Conservation (phyloP, 2,113 vertebrate species). For the Passerina amoena region DNA sequence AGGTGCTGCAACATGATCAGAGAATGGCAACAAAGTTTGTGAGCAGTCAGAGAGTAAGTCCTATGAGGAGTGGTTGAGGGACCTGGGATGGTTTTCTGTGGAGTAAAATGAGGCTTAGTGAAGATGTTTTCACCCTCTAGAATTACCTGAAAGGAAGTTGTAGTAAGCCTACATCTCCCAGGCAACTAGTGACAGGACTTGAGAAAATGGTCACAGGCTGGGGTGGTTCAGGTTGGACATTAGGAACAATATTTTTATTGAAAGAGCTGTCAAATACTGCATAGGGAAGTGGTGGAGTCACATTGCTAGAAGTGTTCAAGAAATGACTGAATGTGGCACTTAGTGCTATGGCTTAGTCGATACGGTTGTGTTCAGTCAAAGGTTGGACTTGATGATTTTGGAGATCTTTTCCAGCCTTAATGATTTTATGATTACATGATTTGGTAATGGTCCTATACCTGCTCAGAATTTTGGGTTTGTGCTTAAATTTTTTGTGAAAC, state of each 20-base stretch:
- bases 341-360: background rate
- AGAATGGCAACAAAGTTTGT: background rate
- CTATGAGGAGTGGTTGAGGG: background rate
- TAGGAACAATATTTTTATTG: background rate
- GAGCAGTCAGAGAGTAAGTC: background rate
- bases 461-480: background rate
- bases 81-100: background rate
- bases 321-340: accelerated
- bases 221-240: background rate
- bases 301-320: background rate
- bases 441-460: accelerated
- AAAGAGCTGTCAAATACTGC: background rate
- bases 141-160: background rate
- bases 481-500: background rate
- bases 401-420: background rate
- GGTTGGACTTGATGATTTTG: background rate
- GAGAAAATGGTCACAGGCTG: background rate
- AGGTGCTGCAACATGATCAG: background rate
- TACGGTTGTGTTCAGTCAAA: accelerated
- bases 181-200: background rate
- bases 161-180: background rate
- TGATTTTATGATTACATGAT: background rate
- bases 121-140: no score
- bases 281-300: background rate
- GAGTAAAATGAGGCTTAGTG: background rate